Conservation (phyloP, 64 coral and sea anemone species). For the Dendrophyllia cribrosa region DNA sequence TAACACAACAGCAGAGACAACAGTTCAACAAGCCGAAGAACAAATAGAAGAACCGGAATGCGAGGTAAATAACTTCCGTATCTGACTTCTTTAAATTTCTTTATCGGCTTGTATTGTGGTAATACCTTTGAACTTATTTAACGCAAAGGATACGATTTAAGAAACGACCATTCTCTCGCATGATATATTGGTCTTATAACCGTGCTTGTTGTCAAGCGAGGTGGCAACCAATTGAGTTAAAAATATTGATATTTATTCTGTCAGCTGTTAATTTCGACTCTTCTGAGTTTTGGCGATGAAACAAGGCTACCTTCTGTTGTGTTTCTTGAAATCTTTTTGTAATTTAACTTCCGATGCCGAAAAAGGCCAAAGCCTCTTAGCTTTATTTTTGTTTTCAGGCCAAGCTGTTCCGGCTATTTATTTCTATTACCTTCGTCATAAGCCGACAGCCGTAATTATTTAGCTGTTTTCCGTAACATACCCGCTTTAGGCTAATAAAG, state of each 20-base stretch:
- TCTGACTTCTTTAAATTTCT: conserved; percentile 4
- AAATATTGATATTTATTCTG: not conserved
- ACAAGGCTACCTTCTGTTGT: not conserved
- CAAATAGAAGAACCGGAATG: conserved; percentile 83
- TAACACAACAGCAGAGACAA: conserved; percentile 56
- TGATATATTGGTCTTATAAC: not conserved
- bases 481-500: conserved; percentile 21
- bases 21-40: conserved; percentile 70
- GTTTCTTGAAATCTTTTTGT: not conserved
- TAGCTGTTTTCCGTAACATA: conserved; percentile 2
- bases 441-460: not conserved
- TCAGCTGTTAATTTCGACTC: conserved; percentile 2
- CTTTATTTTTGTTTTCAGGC: not conserved
- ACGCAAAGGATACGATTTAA: not conserved
- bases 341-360: not conserved
- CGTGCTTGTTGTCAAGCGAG: not conserved
- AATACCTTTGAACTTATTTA: not conserved
- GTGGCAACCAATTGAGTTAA: not conserved
- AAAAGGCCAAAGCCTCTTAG: not conserved
- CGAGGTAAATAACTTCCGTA: conserved; percentile 56
- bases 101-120: conserved; percentile 6
- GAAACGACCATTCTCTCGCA: not conserved
- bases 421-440: not conserved
- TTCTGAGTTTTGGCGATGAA: not conserved
- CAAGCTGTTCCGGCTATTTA: not conserved